Conservation (phyloP, 2,797 vertebrate genomes). For the Pristis pectinata region DNA sequence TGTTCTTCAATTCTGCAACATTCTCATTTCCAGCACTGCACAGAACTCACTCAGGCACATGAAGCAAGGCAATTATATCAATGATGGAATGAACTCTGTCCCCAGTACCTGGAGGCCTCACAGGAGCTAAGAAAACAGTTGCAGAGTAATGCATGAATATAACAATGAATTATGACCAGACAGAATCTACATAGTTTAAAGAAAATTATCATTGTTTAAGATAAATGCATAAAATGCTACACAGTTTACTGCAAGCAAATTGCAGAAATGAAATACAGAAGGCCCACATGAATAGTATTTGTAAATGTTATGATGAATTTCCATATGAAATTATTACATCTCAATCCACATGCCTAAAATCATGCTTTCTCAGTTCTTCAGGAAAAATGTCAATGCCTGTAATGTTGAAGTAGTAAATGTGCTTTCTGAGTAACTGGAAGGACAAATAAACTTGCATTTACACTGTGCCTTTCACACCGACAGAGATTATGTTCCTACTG, state of each 20-base stretch:
- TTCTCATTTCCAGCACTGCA: slow-evolving; percentile 51
- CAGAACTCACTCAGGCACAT: slow-evolving; percentile 54
- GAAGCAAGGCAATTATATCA: slow-evolving; percentile 8
- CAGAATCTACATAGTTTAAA: neutral
- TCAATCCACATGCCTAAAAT: neutral
- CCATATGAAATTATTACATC: neutral
- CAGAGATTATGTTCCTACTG: neutral
- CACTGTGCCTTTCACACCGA: neutral
- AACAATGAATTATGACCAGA: neutral
- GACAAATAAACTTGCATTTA: neutral
- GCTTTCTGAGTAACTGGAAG: neutral
- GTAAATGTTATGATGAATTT: neutral
- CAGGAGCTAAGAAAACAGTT: neutral
- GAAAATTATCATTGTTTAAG: neutral
- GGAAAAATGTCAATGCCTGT: neutral
- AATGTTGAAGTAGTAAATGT: neutral
- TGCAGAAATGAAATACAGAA: neutral
- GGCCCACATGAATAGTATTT: neutral
- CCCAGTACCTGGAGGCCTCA: neutral
- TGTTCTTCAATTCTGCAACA: slow-evolving; percentile 48
- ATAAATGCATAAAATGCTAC: neutral
- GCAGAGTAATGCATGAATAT: neutral
- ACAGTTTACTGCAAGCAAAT: neutral
- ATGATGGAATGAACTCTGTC: slow-evolving; percentile 13
- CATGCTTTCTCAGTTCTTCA: neutral